Evolutionary conservation across 2,797 vertebrate genomes (phyloP).

Genomic region (Catharus ustulatus): DNA sequence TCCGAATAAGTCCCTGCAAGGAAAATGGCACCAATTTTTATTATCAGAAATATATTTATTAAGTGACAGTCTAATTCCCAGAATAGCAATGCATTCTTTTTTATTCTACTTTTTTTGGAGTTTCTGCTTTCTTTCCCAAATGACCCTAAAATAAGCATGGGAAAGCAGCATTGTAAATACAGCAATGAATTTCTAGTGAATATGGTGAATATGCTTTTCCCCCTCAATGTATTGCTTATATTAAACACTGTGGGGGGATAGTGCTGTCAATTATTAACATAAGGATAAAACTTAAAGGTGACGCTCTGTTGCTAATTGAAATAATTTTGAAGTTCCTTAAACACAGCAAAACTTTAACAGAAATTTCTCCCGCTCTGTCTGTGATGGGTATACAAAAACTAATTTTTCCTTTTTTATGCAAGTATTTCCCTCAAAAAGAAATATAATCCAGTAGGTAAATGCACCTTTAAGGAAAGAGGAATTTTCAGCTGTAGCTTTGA

Average conservation of each 20-base stretch:
- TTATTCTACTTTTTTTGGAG: slow-evolving; percentile 70
- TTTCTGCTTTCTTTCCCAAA: slow-evolving; percentile 68
- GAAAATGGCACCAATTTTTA: slow-evolving; percentile 75
- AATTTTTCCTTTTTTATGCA: not conserved
- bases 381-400: not conserved
- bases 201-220: not conserved
- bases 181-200: slow-evolving; percentile 51
- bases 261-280: not conserved
- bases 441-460: not conserved
- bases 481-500: not conserved
- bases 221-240: not conserved
- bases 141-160: slow-evolving; percentile 75
- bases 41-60: slow-evolving; percentile 82
- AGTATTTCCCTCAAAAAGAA: not conserved
- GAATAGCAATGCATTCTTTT: slow-evolving; percentile 74
- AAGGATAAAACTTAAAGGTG: not conserved
- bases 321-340: not conserved
- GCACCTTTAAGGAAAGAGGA: not conserved
- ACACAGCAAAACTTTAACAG: not conserved
- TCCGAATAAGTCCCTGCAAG: slow-evolving; percentile 69
- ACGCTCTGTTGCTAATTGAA: not conserved
- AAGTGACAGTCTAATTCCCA: slow-evolving; percentile 76
- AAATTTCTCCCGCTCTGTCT: not conserved
- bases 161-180: slow-evolving; percentile 74
- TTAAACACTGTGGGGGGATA: not conserved